phyloP scores from a whole-genome alignment of 2,797 vertebrate species.

The Adrianichthys oophorus region DNA sequence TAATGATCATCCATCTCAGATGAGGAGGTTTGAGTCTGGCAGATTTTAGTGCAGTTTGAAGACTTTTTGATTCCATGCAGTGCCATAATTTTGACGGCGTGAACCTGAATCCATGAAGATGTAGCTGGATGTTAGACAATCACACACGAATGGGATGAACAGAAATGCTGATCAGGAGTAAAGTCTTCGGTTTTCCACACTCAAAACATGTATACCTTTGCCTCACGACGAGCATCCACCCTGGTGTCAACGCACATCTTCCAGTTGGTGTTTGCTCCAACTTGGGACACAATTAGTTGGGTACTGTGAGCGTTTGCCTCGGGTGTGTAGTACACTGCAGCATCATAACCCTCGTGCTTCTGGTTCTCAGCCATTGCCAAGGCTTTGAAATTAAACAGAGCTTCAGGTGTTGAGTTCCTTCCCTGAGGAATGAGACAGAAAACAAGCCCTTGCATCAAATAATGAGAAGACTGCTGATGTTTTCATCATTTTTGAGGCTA shows the following conservation, averaged over 20 bases:
- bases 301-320: constrained; percentile 29
- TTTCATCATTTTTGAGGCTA: constrained; percentile 2
- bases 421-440: constrained; percentile 39
- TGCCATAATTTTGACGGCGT: too few relatives aligned
- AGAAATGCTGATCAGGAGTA: too few relatives aligned
- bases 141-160: too few relatives aligned
- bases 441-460: not conserved
- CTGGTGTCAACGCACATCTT: constrained; percentile 72
- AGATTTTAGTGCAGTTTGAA: too few relatives aligned
- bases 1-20: too few relatives aligned
- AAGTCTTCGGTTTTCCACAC: too few relatives aligned
- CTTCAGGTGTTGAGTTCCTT: constrained; percentile 42
- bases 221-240: constrained; percentile 4
- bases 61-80: too few relatives aligned
- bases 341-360: constrained; percentile 70
- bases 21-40: too few relatives aligned
- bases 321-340: constrained; percentile 60
- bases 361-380: constrained; percentile 53
- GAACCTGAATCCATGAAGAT: too few relatives aligned
- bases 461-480: constrained; percentile 3
- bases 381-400: constrained; percentile 60
- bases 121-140: too few relatives aligned
- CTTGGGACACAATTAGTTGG: constrained; percentile 73
- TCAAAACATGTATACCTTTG: constrained; percentile 35
- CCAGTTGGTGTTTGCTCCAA: constrained; percentile 76